Percentiles rank a stretch among this genome's conserved stretches.
Conservation (phyloP, 1,140 invertebrate genomes). For the Diachasma alloeum region DNA sequence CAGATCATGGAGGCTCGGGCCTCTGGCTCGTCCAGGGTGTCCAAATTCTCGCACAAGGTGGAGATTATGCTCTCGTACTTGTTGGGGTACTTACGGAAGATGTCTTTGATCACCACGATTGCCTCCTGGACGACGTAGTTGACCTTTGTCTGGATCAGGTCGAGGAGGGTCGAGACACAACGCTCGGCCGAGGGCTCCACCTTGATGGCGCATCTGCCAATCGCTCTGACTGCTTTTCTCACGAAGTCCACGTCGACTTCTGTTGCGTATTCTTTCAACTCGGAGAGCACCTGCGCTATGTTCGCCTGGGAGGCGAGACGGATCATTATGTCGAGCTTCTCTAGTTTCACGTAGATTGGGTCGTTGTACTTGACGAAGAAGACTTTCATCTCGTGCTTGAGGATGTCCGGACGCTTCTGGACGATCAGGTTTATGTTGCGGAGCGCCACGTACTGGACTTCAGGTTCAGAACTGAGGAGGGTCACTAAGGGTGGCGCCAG, state of each 20-base stretch:
- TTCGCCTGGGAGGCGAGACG: constrained; percentile 97
- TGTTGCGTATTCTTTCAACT: constrained; percentile 99
- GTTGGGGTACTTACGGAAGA: constrained; percentile 99
- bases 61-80: constrained; percentile 99
- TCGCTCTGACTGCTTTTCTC: constrained; percentile 96
- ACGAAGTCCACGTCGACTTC: constrained; percentile 99
- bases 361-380: constrained; percentile 99
- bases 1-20: constrained; percentile 99
- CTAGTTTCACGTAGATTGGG: constrained; percentile 99
- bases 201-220: constrained; percentile 99
- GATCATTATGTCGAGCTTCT: constrained; percentile 99
- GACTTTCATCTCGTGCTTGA: constrained; percentile 99
- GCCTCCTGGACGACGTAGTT: constrained; percentile 99
- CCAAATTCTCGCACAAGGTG: constrained; percentile 98
- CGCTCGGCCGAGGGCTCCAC: constrained; percentile 98
- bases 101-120: constrained; percentile 99
- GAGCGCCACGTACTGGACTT: constrained; percentile 98
- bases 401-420: constrained; percentile 97
- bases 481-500: constrained; percentile 98
- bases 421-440: constrained; percentile 99
- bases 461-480: constrained; percentile 95
- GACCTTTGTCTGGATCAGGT: constrained; percentile 99
- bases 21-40: constrained; percentile 98
- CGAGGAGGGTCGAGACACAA: constrained; percentile 98
- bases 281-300: constrained; percentile 97